Evolutionary conservation across 1,140 invertebrate genomes (phyloP), one percentile per base, ranked within the genome.

Genomic region (Phymastichus coffea): DNA sequence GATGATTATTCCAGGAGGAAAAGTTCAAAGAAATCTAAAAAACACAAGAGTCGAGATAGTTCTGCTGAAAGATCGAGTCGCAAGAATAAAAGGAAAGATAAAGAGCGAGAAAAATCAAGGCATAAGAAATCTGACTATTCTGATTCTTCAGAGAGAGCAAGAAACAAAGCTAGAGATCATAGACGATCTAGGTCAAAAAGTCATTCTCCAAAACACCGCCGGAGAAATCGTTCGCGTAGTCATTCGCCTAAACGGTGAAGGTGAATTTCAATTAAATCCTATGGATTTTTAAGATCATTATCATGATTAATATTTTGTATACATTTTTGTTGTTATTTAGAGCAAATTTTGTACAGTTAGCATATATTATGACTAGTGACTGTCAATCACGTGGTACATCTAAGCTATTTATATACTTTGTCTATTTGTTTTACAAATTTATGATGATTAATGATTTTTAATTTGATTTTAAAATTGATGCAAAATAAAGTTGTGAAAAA

Each of bases 11-110:
- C 69, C 12, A 73, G 65, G 47, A 49, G 63, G 7, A 78, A 72
- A 38, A 79, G 66, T 63, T 72, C 70, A 17, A 81, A 80, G 58
- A 75, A 80, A 33, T 78, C 73, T 9, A 83, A 82, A 58, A 80
- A 78, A 55, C 66, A 70, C 10, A 76, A 68, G 57, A 71, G 35
- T 49, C 64, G 65, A 9, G 65, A 69, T 37, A 71, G 61, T 57
- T 74, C 73, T 2, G 59, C 70, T 0, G 74, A 76, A 61, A 64
- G 68, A 35, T 64, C 67, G 0, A 77, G 61, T 56, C 70, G 66
- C 51, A 78, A 73, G 17, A 70, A 62, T 53, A 69, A 68, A 55
- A 76, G 68, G 51, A 74, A 71, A 40, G 68, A 76, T 53, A 76
- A 71, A 23, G 73, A 77, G 51, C 61, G 72, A 52, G 77, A 82